A percentile compares a stretch with the other conserved stretches of the same genome.
Evolutionary conservation across 2,888 invertebrate species (phyloP).

Genomic region (Sarcophaga caerulescens): DNA sequence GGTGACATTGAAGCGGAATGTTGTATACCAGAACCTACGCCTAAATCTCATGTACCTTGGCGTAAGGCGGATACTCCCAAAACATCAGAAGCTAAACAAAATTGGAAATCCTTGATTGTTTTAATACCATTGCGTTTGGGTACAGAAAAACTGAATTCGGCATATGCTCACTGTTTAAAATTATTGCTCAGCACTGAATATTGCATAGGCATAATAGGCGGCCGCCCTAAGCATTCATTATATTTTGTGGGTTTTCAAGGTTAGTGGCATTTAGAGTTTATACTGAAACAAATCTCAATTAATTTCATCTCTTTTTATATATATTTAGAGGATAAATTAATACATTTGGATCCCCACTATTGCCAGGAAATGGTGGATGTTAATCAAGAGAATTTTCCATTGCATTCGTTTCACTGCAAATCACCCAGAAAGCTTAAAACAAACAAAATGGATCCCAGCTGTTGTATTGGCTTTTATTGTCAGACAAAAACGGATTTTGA

Average conservation of each 20-base stretch:
- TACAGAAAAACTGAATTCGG: conserved; percentile 91
- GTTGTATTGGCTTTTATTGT: conserved; percentile 95
- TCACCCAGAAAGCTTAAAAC: conserved; percentile 92
- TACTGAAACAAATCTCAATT: conserved; percentile 11
- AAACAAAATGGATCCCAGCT: conserved; percentile 95
- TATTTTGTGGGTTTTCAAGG: conserved; percentile 96
- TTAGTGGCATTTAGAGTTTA: conserved; percentile 71
- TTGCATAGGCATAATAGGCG: conserved; percentile 96
- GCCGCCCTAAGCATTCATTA: conserved; percentile 94
- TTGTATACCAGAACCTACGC: conserved; percentile 80
- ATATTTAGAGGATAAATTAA: conserved; percentile 90
- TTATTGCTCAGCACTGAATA: conserved; percentile 89
- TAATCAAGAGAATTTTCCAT: conserved; percentile 88
- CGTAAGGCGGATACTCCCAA: conserved; percentile 69
- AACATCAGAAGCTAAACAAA: conserved; percentile 69
- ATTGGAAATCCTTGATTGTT: conserved; percentile 90
- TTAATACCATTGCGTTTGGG: conserved; percentile 93
- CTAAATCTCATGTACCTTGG: conserved; percentile 79
- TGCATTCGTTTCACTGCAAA: conserved; percentile 91
- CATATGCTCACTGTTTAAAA: conserved; percentile 92
- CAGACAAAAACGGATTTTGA: conserved; percentile 89
- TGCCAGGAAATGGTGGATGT: conserved; percentile 96
- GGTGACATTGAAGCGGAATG: conserved; percentile 88
- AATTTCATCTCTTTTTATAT: conserved; percentile 5
- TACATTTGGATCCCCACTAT: conserved; percentile 96